Percentiles rank a stretch among this genome's conserved stretches.
phyloP scores from a whole-genome alignment of 2,113 vertebrate species.

The Brevimyrus niger region DNA sequence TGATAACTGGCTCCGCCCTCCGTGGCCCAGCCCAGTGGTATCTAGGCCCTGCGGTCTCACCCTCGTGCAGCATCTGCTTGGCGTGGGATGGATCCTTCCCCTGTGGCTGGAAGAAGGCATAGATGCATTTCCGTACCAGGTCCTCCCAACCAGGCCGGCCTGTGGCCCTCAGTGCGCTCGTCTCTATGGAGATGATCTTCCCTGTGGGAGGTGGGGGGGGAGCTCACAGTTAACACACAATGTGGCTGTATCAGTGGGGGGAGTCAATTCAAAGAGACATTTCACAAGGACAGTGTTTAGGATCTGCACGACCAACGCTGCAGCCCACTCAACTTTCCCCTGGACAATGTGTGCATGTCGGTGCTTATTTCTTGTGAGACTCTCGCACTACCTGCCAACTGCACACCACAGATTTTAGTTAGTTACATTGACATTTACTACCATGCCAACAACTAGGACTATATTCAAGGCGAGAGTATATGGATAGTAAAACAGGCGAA shows the following conservation, averaged over 20 bases:
- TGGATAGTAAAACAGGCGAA: not conserved
- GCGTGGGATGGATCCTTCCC: slow-evolving; percentile 87
- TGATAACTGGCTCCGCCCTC: not conserved
- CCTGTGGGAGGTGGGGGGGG: slow-evolving; percentile 52
- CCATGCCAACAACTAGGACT: not conserved
- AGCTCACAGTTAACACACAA: not conserved
- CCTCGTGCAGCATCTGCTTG: slow-evolving; percentile 92
- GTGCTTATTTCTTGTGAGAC: not conserved
- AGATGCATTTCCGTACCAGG: slow-evolving; percentile 93
- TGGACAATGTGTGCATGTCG: not conserved
- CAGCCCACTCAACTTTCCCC: too few relatives aligned
- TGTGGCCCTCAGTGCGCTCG: slow-evolving; percentile 80
- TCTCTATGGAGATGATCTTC: slow-evolving; percentile 98
- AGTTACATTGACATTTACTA: not conserved
- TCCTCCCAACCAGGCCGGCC: slow-evolving; percentile 93
- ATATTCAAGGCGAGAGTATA: not conserved
- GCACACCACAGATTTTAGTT: not conserved
- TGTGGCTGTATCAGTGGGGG: too few relatives aligned
- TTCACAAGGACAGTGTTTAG: not conserved
- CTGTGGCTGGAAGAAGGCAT: slow-evolving; percentile 94
- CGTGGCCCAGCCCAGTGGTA: not conserved
- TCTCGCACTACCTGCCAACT: not conserved
- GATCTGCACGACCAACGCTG: not conserved
- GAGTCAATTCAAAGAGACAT: not conserved
- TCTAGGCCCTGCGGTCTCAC: slow-evolving; percentile 42